These are phyloP conservation scores for Therioaphis trifolii DNA, from an alignment of 2,888 invertebrate species.

Conservation along the genomic window DNA sequence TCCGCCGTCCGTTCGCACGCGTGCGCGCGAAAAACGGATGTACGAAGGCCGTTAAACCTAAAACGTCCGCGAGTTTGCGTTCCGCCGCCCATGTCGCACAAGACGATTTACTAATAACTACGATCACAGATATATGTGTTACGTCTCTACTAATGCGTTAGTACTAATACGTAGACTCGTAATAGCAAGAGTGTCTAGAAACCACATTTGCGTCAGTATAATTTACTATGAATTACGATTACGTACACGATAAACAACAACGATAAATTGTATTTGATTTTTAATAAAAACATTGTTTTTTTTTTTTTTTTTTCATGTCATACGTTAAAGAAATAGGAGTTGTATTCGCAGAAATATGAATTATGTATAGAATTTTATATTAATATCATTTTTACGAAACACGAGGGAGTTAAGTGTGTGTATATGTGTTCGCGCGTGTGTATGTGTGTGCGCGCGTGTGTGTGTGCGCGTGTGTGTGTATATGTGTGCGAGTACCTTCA, in stretches of 20 bases:
- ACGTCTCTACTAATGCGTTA: not conserved
- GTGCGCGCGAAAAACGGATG: too few species aligned
- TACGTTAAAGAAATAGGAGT: conserved; percentile 27
- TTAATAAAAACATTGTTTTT: not conserved
- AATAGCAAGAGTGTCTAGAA: not conserved
- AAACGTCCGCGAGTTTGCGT: too few species aligned
- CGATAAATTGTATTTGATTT: conserved; percentile 27
- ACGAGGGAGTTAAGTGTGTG: not conserved
- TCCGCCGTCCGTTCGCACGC: too few species aligned
- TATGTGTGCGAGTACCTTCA: too few species aligned
- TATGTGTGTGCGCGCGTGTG: too few species aligned
- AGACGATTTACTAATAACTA: conserved; percentile 20
- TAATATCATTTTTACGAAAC: conserved; percentile 19
- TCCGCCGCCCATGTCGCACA: too few species aligned
- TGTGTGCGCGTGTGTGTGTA: too few species aligned
- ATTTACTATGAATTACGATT: not conserved
- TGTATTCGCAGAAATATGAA: conserved; percentile 20
- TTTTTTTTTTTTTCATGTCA: too few species aligned
- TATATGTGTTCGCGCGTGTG: too few species aligned
- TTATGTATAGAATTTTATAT: conserved; percentile 34
- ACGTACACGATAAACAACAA: not conserved
- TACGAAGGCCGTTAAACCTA: too few species aligned
- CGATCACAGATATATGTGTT: not conserved
- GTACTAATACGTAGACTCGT: not conserved
- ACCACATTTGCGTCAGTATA: not conserved